phyloP scores from a whole-genome alignment of 2,888 invertebrate species.

The Geophilus truncorum region DNA sequence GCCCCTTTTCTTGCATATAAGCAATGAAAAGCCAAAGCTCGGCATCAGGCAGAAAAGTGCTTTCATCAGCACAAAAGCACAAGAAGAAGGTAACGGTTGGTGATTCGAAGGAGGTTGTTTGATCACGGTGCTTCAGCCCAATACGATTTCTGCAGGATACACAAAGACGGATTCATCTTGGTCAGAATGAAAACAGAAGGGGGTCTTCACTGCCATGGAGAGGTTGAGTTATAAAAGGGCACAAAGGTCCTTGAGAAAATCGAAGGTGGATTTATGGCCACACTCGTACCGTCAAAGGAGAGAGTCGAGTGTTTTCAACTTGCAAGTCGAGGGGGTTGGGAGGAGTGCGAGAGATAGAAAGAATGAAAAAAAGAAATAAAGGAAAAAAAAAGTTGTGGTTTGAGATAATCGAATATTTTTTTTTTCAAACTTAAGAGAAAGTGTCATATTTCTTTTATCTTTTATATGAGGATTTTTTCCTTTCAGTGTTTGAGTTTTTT shows the following conservation, averaged over 20 bases:
- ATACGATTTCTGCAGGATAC: slow-evolving; percentile 4
- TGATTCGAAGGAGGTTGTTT: background rate
- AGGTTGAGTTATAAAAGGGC: slow-evolving; percentile 16
- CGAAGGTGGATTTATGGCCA: background rate
- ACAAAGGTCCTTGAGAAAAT: slow-evolving; percentile 20
- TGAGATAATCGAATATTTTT: background rate
- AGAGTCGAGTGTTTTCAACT: background rate
- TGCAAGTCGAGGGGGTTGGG: background rate
- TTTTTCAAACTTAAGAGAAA: background rate
- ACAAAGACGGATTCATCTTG: slow-evolving; percentile 11
- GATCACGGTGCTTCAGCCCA: background rate
- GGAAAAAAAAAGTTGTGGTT: background rate
- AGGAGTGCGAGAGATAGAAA: background rate
- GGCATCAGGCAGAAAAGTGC: background rate
- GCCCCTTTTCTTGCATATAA: background rate
- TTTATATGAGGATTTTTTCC: no score
- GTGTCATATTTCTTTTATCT: background rate
- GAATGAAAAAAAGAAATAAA: no score
- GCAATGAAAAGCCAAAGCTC: background rate
- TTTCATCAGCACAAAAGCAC: slow-evolving; percentile 7
- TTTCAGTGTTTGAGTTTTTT: no score
- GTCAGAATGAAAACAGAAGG: slow-evolving; percentile 11
- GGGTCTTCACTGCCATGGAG: background rate
- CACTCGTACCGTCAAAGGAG: background rate
- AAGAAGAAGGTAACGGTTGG: background rate